Evolutionary conservation across 2,113 vertebrate genomes (phyloP), one percentile per base, ranked within the genome.

Genomic region (Podiceps cristatus): DNA sequence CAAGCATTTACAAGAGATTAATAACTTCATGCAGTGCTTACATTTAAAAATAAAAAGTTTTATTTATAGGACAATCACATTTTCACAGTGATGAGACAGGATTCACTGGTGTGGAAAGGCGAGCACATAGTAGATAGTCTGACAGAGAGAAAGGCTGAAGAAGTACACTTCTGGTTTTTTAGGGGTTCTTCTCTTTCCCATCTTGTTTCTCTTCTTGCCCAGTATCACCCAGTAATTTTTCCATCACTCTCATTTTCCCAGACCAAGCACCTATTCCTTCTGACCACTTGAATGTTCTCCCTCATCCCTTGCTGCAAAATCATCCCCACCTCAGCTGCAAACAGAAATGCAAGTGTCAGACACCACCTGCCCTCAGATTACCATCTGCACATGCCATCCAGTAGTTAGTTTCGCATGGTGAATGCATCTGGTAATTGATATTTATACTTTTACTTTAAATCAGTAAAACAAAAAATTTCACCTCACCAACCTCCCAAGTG

Each of bases 21-120:
- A 82, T 95, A 66, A 95, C 91, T 96, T 95, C 66, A 82, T 69
- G 83, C 66, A 69, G 69, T 40, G 69, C 77, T 91, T 85, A 68
- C 25, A 84, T 72, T 89, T 82, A 53, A 84, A 97, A 95, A 91
- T 64, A 95, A 90, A 45, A 86, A 92, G 40, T 92, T 93, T 81
- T 91, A 81, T 87, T 93, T 93, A 93, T 42, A 95, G 76, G 68
- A 35, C 49, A 96, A 95, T 91, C 84, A 81, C 45, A 89, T 92
- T 93, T 94, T 88, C 80, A 71, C 28, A 72, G 64, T 35, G 72
- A 55, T 64, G 45, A 95, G 56, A 86, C 73, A 18, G 49, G 44
- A 92, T 53, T 89, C 56, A 91, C 62, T 56, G 7, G 1, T 53
- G 53, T 47, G 73, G 83, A 96, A 95, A 91, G n/a, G 15, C 73